Percentiles rank a stretch among this genome's conserved stretches.
Evolutionary conservation across 2,797 vertebrate species (phyloP).

Genomic region (Chelon labrosus): DNA sequence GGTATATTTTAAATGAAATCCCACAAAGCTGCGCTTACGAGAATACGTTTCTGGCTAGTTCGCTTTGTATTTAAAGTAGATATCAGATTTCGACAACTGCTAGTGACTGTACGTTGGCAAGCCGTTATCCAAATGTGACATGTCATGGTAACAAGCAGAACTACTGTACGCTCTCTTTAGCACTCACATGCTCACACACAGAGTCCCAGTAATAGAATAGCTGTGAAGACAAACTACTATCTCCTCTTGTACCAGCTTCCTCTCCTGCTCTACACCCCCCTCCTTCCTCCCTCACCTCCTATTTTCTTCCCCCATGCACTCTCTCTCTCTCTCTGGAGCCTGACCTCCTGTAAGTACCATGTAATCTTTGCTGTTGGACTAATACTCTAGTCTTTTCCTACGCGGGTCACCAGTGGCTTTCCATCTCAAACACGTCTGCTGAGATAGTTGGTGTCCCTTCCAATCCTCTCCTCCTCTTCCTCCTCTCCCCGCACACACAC

Average conservation of each 20-base stretch:
- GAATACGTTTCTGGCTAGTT: background rate
- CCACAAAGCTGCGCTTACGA: slow-evolving; percentile 20
- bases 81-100: slow-evolving; percentile 5
- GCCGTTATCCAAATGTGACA: slow-evolving; percentile 20
- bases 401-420: slow-evolving; percentile 70
- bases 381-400: slow-evolving; percentile 57
- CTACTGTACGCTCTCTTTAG: background rate
- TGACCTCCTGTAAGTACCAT: slow-evolving; percentile 69
- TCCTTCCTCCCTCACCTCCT: background rate
- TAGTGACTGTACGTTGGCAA: background rate
- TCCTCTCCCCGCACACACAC: background rate
- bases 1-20: slow-evolving; percentile 4
- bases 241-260: slow-evolving; percentile 33
- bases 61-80: slow-evolving; percentile 14
- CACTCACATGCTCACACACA: background rate
- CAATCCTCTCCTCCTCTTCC: background rate
- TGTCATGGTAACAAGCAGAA: slow-evolving; percentile 25
- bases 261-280: background rate
- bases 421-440: slow-evolving; percentile 65
- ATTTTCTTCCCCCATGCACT: slow-evolving; percentile 21
- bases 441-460: slow-evolving; percentile 45
- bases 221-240: slow-evolving; percentile 35
- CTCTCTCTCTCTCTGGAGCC: slow-evolving; percentile 32
- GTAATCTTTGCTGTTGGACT: slow-evolving; percentile 76
- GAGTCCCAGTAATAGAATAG: slow-evolving; percentile 31